Evolutionary conservation across 2,113 vertebrate species (phyloP), one percentile per base, ranked within the genome.

Genomic region (Stercorarius parasiticus): DNA sequence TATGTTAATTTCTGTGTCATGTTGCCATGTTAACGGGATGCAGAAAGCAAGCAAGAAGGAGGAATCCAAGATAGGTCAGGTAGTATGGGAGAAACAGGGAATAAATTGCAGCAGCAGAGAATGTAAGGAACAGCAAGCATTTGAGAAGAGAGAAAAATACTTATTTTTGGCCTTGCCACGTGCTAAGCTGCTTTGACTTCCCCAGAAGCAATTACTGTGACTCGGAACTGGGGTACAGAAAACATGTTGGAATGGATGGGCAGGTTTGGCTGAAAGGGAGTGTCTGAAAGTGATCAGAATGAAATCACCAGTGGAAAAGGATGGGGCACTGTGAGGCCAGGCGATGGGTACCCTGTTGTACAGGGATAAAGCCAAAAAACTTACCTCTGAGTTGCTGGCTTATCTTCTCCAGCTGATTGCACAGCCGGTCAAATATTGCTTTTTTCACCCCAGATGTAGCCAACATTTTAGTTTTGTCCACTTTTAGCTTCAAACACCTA

Each of bases 401-500:
- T 15, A 98, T 97, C 87, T 98, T 99, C 94, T 98, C 98, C 71
- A 99, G 70, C 64, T 98, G 98, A 71, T 36, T 83, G 88, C 98
- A 98, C 6, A 99, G 97, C 11, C 99, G 95, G 74, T 99, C 98
- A 96, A 99, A 98, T 91, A 99, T 97, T 59, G 97, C 43, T 90
- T 98, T 99, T 96, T 98, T 99, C 25, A 98, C 98, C 58, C 99
- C 98, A 10, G 98, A 98, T 12, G 96, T 91, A 36, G 98, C 93
- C 72, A 98, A 32, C 96, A 99, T 97, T 96, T 99, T 99, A 72
- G 83, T 96, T 98, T 98, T 99, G 93, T 99, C 98, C 90, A 98
- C 98, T 97, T 98, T 98, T 43, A 99, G 77, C 97, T 99, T 99
- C 97, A 99, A 96, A 92, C 97, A 98, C 96, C 99, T 99, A 96